phyloP scores from a whole-genome alignment of 2,797 vertebrate genomes.

The Notolepis coatsorum region DNA sequence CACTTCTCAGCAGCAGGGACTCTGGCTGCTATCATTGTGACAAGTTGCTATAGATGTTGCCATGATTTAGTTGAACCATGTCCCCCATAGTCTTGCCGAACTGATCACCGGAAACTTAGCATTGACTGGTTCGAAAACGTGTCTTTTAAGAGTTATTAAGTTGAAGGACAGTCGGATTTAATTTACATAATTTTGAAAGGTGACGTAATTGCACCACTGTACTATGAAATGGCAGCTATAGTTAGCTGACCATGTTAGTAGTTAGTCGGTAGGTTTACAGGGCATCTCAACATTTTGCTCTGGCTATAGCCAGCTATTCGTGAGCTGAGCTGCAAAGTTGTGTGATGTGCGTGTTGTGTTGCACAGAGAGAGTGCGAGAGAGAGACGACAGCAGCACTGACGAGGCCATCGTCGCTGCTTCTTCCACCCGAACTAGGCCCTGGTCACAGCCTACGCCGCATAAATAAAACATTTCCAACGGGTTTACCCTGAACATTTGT shows the following conservation, averaged over 20 bases:
- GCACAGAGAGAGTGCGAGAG: constrained; percentile 31
- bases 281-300: constrained; percentile 56
- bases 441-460: constrained; percentile 74
- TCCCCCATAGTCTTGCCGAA: no score
- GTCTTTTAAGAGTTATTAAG: constrained; percentile 57
- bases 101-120: not conserved
- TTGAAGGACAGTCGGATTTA: constrained; percentile 44
- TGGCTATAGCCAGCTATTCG: constrained; percentile 47
- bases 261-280: constrained; percentile 32
- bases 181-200: constrained; percentile 75
- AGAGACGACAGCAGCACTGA: constrained; percentile 68
- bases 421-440: constrained; percentile 81
- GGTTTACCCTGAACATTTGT: constrained; percentile 47
- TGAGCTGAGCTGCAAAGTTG: constrained; percentile 65
- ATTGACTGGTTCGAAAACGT: constrained; percentile 7
- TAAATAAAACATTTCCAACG: constrained; percentile 80
- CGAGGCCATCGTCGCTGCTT: constrained; percentile 77
- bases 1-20: constrained; percentile 51
- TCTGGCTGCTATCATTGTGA: constrained; percentile 43
- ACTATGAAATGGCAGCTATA: constrained; percentile 57
- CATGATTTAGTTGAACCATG: constrained; percentile 13
- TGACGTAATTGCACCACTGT: constrained; percentile 78
- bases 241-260: constrained; percentile 32
- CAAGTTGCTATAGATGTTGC: constrained; percentile 39
- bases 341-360: constrained; percentile 52